Base-by-base conservation (phyloP, 1,140 invertebrate genomes). In the Pinna nobilis region DNA sequence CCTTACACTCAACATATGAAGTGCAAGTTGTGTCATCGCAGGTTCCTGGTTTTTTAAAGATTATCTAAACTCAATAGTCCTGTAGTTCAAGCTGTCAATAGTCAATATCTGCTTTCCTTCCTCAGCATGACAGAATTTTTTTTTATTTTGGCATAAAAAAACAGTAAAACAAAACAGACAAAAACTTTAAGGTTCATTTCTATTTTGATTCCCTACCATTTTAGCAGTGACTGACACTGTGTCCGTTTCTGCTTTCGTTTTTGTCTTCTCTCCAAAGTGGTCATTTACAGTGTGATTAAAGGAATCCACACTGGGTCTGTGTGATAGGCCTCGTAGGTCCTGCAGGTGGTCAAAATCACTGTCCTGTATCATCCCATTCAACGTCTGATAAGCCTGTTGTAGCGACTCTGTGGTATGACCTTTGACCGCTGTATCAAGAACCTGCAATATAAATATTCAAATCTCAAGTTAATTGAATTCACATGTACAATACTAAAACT, bases 371-470 rank as follows among this genome's bases (percentile, higher is more conserved):
- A 86, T 80, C 23, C 84, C 83, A 6, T 77, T 75, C 11, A 87
- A 69, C 41, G 79, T 79, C 35, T 83, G 79, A 55, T 78, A 79
- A 20, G 80, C 79, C 23, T 79, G 70, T 18, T 74, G 67, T 33
- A 86, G 50, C 2, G 85, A 83, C 1, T 81, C 78, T 5, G 78
- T 73, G 44, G 74, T 84, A 32, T 84, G 82, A n/a, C 90, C 90
- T 68, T 84, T 86, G 68, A 85, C 88, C 35, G 89, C 90, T 74
- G 86, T 82, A 80, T 89, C 86, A 57, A 91, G 76, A 60, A 90
- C 89, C 89, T 91, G 67, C 37, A 72, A 81, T 30, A 35, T 35
- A 51, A 59, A n/a, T n/a, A n/a, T n/a, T n/a, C n/a, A n/a, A n/a
- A n/a, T 53, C 11, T 53, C 11, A 23, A 53, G 15, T 18, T 15